Conservation (phyloP, 2,888 invertebrate species). For the Myopa tessellatipennis region DNA sequence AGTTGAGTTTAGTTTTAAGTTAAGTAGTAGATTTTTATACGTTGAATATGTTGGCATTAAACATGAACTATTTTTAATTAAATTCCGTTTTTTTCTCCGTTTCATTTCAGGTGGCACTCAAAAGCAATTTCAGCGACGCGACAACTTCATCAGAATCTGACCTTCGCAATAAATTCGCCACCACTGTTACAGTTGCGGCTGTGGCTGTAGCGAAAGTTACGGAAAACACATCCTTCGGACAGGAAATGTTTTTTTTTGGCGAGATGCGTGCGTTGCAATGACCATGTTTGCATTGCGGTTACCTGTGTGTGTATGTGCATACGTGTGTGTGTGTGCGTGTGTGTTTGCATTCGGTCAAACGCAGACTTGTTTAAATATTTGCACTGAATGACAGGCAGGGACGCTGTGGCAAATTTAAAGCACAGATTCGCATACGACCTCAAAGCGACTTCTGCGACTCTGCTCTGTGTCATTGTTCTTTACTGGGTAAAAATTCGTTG, state of each 20-base stretch:
- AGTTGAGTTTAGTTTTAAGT: no score
- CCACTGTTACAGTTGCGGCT: neutral
- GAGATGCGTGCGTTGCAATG: neutral
- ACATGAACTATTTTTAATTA: neutral
- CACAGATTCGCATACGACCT: neutral
- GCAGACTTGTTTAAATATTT: slow-evolving; percentile 11
- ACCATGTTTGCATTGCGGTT: neutral
- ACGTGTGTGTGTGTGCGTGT: neutral
- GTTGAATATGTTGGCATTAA: neutral
- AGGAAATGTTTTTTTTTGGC: neutral
- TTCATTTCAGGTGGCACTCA: neutral
- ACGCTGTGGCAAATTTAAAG: neutral
- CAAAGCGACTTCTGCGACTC: neutral
- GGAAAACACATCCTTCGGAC: neutral
- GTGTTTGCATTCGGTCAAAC: neutral
- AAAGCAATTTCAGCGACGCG: neutral
- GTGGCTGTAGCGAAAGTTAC: neutral
- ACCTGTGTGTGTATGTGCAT: slow-evolving; percentile 1
- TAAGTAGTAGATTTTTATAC: no score
- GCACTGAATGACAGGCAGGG: neutral
- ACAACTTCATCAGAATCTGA: no score
- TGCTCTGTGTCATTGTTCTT: no score
- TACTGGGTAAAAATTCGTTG: no score
- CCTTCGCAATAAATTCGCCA: neutral
- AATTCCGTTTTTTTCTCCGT: neutral